Evolutionary conservation across 2,888 invertebrate species (phyloP).

Genomic region (Leucozona laternaria): DNA sequence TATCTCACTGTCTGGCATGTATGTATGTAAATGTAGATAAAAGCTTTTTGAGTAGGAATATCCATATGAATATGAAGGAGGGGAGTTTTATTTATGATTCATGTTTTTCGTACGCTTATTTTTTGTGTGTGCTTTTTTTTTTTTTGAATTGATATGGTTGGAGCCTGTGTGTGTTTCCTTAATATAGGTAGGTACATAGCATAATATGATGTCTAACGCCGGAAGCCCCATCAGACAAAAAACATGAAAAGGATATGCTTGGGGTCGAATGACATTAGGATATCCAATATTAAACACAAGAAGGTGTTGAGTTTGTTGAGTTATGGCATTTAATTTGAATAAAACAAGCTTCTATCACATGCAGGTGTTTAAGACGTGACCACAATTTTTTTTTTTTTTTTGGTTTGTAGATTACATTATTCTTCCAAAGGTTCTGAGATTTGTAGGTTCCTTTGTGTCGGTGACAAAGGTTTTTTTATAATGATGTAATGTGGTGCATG

Average conservation of each 20-base stretch:
- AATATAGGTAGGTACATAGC: background rate
- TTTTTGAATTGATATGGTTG: background rate
- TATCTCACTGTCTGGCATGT: constrained; percentile 31
- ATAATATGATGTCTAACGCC: constrained; percentile 16
- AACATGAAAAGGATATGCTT: constrained; percentile 69
- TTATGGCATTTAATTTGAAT: constrained; percentile 74
- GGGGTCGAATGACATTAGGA: constrained; percentile 64
- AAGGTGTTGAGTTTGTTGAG: constrained; percentile 73
- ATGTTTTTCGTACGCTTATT: constrained; percentile 71
- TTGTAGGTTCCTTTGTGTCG: background rate
- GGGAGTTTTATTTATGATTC: constrained; percentile 64
- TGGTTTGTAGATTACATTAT: background rate
- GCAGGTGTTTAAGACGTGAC: constrained; percentile 65
- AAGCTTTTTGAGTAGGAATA: constrained; percentile 11
- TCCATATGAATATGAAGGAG: constrained; percentile 20
- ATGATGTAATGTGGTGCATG: constrained; percentile 26
- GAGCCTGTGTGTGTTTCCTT: background rate
- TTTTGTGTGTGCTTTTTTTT: background rate
- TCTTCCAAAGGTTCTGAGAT: background rate
- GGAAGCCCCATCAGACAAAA: constrained; percentile 45
- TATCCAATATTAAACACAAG: constrained; percentile 58
- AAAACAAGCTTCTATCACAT: constrained; percentile 69
- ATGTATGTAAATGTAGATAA: constrained; percentile 24
- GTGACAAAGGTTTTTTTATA: background rate
- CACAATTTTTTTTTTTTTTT: constrained; percentile 4